These are phyloP conservation scores for Cryptomyrus ogoouensis DNA, from an alignment of 2,113 vertebrate genomes.

Conservation along the genomic window DNA sequence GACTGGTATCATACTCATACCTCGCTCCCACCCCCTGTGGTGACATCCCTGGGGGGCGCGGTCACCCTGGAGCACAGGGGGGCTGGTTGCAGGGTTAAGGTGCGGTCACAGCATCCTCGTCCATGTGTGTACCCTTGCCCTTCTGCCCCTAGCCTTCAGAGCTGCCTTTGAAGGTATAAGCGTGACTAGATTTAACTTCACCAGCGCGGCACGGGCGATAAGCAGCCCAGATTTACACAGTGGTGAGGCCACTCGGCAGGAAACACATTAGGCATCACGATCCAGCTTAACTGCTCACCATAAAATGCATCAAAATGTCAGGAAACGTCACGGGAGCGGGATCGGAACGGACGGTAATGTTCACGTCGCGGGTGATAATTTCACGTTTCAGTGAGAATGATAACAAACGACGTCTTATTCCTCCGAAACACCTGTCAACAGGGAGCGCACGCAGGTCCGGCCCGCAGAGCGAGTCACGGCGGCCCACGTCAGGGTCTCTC, in stretches of 20 bases:
- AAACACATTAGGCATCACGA: neutral
- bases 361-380: neutral
- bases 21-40: neutral
- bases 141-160: neutral
- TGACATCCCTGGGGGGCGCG: neutral
- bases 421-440: neutral
- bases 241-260: neutral
- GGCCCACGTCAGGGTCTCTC: too few relatives aligned
- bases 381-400: neutral
- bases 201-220: neutral
- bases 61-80: neutral
- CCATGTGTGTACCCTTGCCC: neutral
- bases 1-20: neutral
- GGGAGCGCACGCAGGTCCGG: neutral
- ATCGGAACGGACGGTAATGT: neutral
- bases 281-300: neutral
- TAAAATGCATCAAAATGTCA: neutral
- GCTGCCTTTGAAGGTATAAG: neutral
- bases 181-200: neutral
- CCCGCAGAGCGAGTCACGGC: neutral
- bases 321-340: neutral
- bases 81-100: neutral
- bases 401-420: neutral
- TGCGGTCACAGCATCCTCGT: neutral
- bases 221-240: neutral